These are phyloP conservation scores for Masticophis lateralis DNA, from an alignment of 2,797 vertebrate genomes.

Conservation along the genomic window DNA sequence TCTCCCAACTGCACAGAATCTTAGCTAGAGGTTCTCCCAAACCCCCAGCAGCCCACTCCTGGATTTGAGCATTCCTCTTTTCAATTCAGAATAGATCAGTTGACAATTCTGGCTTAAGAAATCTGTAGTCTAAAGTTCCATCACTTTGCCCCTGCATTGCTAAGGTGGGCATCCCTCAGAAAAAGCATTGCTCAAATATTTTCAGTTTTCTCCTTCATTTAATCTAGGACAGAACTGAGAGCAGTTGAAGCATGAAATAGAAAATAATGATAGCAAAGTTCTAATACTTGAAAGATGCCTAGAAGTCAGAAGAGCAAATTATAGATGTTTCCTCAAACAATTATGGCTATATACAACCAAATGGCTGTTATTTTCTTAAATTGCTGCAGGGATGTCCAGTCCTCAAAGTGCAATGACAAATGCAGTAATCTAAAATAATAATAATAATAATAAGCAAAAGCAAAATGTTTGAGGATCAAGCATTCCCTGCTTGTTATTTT, in stretches of 20 bases:
- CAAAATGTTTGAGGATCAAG: not conserved
- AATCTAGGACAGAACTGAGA: not conserved
- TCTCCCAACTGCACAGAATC: no score
- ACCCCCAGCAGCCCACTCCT: no score
- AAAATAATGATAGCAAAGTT: slow-evolving; percentile 26
- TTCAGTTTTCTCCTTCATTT: not conserved
- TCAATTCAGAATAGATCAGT: not conserved
- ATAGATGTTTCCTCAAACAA: slow-evolving; percentile 10
- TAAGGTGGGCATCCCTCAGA: not conserved
- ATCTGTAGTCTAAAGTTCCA: not conserved
- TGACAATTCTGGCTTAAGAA: not conserved
- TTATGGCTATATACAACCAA: not conserved
- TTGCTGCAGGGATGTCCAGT: not conserved
- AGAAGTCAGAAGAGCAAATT: slow-evolving; percentile 12
- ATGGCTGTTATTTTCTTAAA: slow-evolving; percentile 20
- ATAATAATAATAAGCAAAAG: not conserved
- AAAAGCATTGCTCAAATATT: not conserved
- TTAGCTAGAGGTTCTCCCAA: no score
- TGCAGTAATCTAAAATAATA: not conserved
- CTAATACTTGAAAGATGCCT: slow-evolving; percentile 9
- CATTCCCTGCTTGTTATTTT: not conserved
- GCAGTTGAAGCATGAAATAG: slow-evolving; percentile 24
- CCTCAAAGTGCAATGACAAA: not conserved
- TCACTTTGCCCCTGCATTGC: not conserved
- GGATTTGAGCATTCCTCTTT: not conserved